A percentile compares a stretch with the other conserved stretches of the same genome.
Evolutionary conservation across 2,888 invertebrate genomes (phyloP).

Genomic region (Elysia crispata): DNA sequence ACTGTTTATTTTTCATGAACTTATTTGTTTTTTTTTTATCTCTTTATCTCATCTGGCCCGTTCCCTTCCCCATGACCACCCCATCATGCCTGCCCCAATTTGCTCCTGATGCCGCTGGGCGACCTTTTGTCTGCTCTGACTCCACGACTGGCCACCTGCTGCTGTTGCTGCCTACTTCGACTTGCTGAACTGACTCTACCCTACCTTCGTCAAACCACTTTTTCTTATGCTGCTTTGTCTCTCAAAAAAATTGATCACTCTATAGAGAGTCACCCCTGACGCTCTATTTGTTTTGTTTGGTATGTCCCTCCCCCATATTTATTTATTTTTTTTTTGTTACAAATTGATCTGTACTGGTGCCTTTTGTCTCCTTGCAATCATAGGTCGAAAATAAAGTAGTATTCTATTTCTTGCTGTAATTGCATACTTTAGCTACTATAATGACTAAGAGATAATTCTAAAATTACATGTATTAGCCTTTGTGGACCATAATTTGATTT

Average conservation of each 20-base stretch:
- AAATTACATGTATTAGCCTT: too few relatives aligned
- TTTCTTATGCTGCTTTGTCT: constrained; percentile 47
- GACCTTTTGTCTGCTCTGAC: constrained; percentile 44
- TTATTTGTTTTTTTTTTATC: constrained; percentile 25
- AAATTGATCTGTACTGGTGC: too few relatives aligned
- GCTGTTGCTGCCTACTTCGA: constrained; percentile 44
- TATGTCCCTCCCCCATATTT: constrained; percentile 84
- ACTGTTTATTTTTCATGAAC: too few relatives aligned
- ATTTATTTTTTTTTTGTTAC: too few relatives aligned
- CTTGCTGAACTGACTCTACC: constrained; percentile 39
- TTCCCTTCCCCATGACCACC: constrained; percentile 11
- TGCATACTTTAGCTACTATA: too few relatives aligned
- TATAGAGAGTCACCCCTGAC: constrained; percentile 99
- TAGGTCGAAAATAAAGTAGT: too few relatives aligned
- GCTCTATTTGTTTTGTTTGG: constrained; percentile 99
- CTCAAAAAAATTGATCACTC: constrained; percentile 54
- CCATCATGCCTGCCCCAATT: constrained; percentile 44
- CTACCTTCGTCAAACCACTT: constrained; percentile 46
- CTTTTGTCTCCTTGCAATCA: too few relatives aligned
- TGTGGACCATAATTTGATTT: too few relatives aligned
- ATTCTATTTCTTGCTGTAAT: too few relatives aligned
- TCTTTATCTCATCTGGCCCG: constrained; percentile 36
- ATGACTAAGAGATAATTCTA: too few relatives aligned
- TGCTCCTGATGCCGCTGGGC: constrained; percentile 47
- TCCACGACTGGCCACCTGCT: constrained; percentile 45